Evolutionary conservation across 2,888 invertebrate species (phyloP).

Genomic region (Tenthredo amoena): DNA sequence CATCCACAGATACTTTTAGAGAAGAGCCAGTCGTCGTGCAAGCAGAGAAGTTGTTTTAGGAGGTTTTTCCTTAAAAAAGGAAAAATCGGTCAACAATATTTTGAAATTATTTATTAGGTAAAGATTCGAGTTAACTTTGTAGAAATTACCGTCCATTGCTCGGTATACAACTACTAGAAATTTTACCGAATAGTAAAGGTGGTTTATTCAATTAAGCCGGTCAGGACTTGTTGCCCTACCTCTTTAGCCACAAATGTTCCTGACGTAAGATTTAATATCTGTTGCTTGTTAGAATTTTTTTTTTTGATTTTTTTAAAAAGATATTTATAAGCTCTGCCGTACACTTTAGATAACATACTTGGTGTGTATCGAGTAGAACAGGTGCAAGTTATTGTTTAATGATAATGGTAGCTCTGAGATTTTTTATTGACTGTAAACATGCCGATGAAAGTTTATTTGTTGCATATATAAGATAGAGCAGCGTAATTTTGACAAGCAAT

Average conservation of each 20-base stretch:
- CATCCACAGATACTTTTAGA: slow-evolving; percentile 83
- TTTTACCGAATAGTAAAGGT: slow-evolving; percentile 37
- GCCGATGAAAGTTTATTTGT: not conserved
- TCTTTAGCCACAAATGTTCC: slow-evolving; percentile 39
- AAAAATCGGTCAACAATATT: slow-evolving; percentile 27
- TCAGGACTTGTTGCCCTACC: slow-evolving; percentile 7
- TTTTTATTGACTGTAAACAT: not conserved
- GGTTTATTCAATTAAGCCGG: not conserved
- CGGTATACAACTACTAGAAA: slow-evolving; percentile 44
- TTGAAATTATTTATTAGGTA: slow-evolving; percentile 17
- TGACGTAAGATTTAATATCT: slow-evolving; percentile 19
- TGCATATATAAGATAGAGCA: not conserved
- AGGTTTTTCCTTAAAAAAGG: not conserved
- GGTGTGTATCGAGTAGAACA: not conserved
- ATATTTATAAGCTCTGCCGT: not conserved
- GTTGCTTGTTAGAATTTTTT: slow-evolving; percentile 43
- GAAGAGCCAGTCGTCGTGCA: slow-evolving; percentile 89
- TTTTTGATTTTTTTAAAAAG: not conserved
- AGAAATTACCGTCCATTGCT: slow-evolving; percentile 54
- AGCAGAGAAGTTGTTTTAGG: slow-evolving; percentile 81
- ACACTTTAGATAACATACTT: not conserved
- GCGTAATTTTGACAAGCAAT: slow-evolving; percentile 38
- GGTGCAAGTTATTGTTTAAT: not conserved
- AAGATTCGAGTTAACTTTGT: slow-evolving; percentile 33
- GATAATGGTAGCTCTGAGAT: not conserved